phyloP scores from a whole-genome alignment of 2,888 invertebrate species.

The Aleiodes testaceus region DNA sequence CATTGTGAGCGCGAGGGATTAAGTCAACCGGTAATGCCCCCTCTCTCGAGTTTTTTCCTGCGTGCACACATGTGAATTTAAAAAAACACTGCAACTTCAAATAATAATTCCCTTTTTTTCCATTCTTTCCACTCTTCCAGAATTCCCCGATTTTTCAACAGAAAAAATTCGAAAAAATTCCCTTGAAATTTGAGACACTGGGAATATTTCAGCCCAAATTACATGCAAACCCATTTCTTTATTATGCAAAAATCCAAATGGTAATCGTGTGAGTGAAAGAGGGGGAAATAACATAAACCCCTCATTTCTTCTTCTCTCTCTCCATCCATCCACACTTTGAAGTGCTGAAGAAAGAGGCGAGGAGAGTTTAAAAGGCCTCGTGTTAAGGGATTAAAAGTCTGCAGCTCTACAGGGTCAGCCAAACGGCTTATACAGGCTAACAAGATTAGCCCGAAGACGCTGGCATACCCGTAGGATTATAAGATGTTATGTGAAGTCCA shows the following conservation, averaged over 20 bases:
- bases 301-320: neutral
- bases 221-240: slow-evolving; percentile 68
- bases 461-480: slow-evolving; percentile 72
- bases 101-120: neutral
- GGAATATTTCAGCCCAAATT: slow-evolving; percentile 1
- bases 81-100: too few relatives aligned
- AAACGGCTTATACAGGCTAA: slow-evolving; percentile 68
- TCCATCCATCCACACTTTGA: slow-evolving; percentile 24
- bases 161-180: neutral
- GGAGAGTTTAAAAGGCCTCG: slow-evolving; percentile 60
- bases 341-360: neutral
- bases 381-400: slow-evolving; percentile 71
- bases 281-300: slow-evolving; percentile 10
- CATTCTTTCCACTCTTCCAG: neutral
- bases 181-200: neutral
- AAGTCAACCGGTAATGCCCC: slow-evolving; percentile 47
- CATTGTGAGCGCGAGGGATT: slow-evolving; percentile 66
- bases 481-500: slow-evolving; percentile 58
- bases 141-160: neutral
- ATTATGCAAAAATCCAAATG: slow-evolving; percentile 66
- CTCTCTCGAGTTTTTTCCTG: slow-evolving; percentile 35
- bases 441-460: slow-evolving; percentile 72
- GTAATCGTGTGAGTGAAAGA: neutral
- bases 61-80: slow-evolving; percentile 29
- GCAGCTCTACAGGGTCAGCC: slow-evolving; percentile 64